Evolutionary conservation across 2,797 vertebrate genomes (phyloP), one percentile per base, ranked within the genome.

Genomic region (Enteromius viviparus): DNA sequence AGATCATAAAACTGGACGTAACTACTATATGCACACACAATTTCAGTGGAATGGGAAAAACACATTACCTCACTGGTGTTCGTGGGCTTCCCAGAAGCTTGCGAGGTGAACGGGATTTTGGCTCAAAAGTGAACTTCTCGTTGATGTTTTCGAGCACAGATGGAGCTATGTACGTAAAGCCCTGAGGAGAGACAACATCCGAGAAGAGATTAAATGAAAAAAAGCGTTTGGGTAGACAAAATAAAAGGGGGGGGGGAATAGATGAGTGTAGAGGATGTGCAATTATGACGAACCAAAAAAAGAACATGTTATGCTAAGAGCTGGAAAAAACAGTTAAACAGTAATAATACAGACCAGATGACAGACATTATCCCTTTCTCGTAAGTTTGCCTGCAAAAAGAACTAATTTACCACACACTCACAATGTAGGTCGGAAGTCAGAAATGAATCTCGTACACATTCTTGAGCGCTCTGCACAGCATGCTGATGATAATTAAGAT

Each of bases 131-230:
- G 94, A 97, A 97, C 92, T 97, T 98, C 91, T 97, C 97, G 93
- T 97, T 99, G 80, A 98, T 95, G 0, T 97, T 98, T 95, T 99
- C 97, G 87, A 99, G 96, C 94, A 98, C 97, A 89, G 97, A 99
- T 79, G 97, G 97, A 92, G 97, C 98, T 92, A 99, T 96, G 6
- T 99, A 99, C 1, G 97, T 99, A 90, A 99, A 99, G 91, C 97
- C 97, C 97, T 99, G 91, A 29, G 72, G 75, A 87, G 66, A 58
- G 47, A 68, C 53, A 10, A 51, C 64, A 81, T 26, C 83, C 49
- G 53, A 58, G 68, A 83, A 51, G 5, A 60, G 51, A 84, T 72
- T 58, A 42, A 91, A 55, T 34, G 12, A 53, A 42, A 58, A 8
- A 45, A 45, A 42, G 26, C 9, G 80, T 89, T 85, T 86, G 83